phyloP scores from a whole-genome alignment of 2,888 invertebrate species.

The Caprella mutica region DNA sequence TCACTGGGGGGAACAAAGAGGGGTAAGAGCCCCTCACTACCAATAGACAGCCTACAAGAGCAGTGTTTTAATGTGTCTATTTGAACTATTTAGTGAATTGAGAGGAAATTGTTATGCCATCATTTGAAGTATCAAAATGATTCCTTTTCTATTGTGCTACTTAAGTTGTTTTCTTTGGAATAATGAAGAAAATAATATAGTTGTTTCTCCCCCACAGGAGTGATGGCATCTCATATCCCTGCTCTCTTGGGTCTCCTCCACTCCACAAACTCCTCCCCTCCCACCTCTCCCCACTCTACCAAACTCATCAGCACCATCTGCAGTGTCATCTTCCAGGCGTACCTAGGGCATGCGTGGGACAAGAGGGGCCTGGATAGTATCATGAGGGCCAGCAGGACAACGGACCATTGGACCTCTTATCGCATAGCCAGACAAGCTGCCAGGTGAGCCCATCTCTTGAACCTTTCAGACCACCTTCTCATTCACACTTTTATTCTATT shows the following conservation, averaged over 20 bases:
- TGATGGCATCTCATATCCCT: conserved; percentile 21
- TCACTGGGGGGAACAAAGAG: conserved; percentile 25
- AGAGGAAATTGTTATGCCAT: too few relatives aligned
- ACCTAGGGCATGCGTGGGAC: conserved; percentile 22
- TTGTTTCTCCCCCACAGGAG: too few relatives aligned
- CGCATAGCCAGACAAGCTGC: conserved; percentile 30
- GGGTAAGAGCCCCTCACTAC: too few relatives aligned
- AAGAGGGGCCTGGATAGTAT: conserved; percentile 15
- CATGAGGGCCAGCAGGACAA: conserved; percentile 19
- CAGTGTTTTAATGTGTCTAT: too few relatives aligned
- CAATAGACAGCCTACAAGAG: too few relatives aligned
- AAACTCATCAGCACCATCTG: conserved; percentile 18
- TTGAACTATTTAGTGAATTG: too few relatives aligned
- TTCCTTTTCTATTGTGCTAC: too few relatives aligned
- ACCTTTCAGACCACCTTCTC: too few relatives aligned
- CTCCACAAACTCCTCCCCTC: conserved; percentile 14
- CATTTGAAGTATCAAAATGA: too few relatives aligned
- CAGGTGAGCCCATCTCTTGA: conserved; percentile 9
- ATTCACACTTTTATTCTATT: too few relatives aligned
- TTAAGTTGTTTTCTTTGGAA: too few relatives aligned
- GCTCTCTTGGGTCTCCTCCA: conserved; percentile 20
- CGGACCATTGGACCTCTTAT: conserved; percentile 28
- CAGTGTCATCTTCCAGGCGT: conserved; percentile 24
- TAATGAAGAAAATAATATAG: too few relatives aligned
- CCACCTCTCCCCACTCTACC: conserved; percentile 11